Percentiles rank a stretch among this genome's conserved stretches.
phyloP scores from a whole-genome alignment of 92 coral and sea anemone genomes.

The Palythoa caribaeorum region DNA sequence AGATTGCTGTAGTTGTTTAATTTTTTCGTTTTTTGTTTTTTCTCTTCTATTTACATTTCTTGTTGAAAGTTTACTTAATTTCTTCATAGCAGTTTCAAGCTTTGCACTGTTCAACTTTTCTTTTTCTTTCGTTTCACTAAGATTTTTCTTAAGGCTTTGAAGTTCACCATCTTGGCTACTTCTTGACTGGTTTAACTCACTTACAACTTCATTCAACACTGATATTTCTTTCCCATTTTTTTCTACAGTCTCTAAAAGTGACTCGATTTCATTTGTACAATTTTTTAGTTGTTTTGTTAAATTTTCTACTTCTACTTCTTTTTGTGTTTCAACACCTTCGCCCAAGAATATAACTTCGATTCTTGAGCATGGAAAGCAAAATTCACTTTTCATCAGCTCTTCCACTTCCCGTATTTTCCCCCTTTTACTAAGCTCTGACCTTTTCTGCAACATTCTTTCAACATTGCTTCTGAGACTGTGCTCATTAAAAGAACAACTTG shows the following conservation, averaged over 20 bases:
- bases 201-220: not conserved
- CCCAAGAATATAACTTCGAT: not conserved
- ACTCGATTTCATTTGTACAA: not conserved
- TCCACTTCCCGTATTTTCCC: not conserved
- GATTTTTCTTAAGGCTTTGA: too few relatives aligned
- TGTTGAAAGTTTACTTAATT: not conserved
- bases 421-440: too few relatives aligned
- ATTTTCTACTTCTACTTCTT: not conserved
- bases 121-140: not conserved
- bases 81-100: not conserved
- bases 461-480: not conserved
- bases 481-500: not conserved
- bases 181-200: not conserved
- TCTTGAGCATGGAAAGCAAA: slow-evolving; percentile 17
- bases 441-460: not conserved
- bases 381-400: not conserved
- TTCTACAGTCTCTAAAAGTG: not conserved
- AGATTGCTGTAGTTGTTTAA: not conserved
- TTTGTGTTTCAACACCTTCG: not conserved
- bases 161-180: not conserved
- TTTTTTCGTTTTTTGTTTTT: not conserved
- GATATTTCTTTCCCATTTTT: not conserved
- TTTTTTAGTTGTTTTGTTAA: not conserved
- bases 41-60: not conserved
- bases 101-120: not conserved